Evolutionary conservation across 2,113 vertebrate species (phyloP).

Genomic region (Upupa epops): DNA sequence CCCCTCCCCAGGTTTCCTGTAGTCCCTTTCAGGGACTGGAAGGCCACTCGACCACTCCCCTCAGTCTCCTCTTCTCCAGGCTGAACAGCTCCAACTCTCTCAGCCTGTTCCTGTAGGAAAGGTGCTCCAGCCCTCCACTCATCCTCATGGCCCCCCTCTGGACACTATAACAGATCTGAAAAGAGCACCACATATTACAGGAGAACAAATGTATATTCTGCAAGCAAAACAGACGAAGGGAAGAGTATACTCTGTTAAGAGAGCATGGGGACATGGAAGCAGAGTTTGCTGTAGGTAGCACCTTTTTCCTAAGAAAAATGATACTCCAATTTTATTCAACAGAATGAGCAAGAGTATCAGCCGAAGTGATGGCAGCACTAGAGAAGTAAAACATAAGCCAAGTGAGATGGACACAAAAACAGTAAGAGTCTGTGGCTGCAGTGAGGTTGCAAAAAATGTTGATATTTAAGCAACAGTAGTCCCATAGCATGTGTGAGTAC

Average conservation of each 20-base stretch:
- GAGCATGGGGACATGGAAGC: background rate
- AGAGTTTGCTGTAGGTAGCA: background rate
- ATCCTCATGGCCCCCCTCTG: no score
- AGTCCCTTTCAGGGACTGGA: no score
- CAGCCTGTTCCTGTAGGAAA: no score
- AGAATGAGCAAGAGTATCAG: background rate
- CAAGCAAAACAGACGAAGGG: background rate
- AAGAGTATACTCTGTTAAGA: background rate
- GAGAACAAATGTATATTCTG: slow-evolving; percentile 16
- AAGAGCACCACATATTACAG: background rate
- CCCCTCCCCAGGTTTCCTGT: no score
- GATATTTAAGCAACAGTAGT: background rate
- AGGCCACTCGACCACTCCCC: no score
- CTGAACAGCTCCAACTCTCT: no score
- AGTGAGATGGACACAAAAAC: background rate
- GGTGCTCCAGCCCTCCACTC: no score
- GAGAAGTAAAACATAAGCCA: background rate
- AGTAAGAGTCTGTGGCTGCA: background rate
- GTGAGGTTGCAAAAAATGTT: background rate
- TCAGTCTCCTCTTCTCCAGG: no score
- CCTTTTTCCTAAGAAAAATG: background rate
- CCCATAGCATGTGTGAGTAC: background rate
- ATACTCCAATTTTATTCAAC: background rate
- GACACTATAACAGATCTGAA: no score
- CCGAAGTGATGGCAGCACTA: background rate